These are phyloP conservation scores for Scartelaos histophorus DNA, from an alignment of 2,113 vertebrate genomes.

Conservation along the genomic window DNA sequence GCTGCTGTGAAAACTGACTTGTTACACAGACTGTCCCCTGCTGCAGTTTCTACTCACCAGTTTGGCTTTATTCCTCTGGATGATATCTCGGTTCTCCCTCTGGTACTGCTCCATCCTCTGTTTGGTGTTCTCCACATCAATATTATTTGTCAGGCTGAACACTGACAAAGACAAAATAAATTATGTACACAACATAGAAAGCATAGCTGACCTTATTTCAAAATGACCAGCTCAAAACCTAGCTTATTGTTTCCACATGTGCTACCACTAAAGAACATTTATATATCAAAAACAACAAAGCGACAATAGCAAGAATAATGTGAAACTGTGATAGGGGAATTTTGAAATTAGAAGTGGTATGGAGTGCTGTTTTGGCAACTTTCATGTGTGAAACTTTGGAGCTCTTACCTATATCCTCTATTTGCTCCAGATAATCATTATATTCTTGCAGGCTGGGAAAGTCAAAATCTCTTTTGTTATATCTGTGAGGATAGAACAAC, in stretches of 20 bases:
- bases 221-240: neutral
- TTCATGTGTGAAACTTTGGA: neutral
- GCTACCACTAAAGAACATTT: slow-evolving; percentile 7
- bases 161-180: slow-evolving; percentile 71
- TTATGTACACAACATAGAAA: neutral
- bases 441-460: slow-evolving; percentile 89
- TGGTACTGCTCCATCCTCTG: slow-evolving; percentile 95
- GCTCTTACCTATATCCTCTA: slow-evolving; percentile 93
- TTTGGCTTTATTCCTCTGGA: slow-evolving; percentile 95
- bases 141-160: slow-evolving; percentile 93
- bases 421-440: slow-evolving; percentile 94
- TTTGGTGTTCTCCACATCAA: slow-evolving; percentile 93
- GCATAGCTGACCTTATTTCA: neutral
- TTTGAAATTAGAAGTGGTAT: slow-evolving; percentile 8
- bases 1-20: neutral
- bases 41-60: slow-evolving; percentile 75
- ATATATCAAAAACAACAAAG: neutral
- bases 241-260: slow-evolving; percentile 5
- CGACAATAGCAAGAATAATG: neutral
- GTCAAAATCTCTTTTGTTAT: slow-evolving; percentile 96
- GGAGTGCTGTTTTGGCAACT: neutral
- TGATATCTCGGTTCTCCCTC: slow-evolving; percentile 92
- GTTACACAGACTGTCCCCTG: neutral
- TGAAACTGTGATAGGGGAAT: neutral
- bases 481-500: slow-evolving; percentile 78